A percentile compares a stretch with the other conserved stretches of the same genome.
These are phyloP conservation scores for Etia nguti DNA, from an alignment of 2,113 vertebrate species.

Conservation along the genomic window DNA sequence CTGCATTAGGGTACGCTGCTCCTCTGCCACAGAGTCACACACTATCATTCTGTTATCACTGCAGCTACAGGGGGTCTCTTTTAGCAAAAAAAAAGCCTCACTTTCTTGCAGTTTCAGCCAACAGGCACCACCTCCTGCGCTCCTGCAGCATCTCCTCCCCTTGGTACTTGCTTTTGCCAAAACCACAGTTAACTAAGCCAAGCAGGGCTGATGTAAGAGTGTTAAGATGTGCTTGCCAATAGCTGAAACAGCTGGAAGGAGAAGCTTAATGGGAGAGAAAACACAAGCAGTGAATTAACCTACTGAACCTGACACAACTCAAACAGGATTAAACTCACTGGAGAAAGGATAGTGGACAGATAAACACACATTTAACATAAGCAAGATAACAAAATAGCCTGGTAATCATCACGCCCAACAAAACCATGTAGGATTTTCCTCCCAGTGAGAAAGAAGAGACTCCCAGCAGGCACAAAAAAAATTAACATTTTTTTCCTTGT, in stretches of 20 bases:
- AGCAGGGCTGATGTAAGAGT: slow-evolving; percentile 20
- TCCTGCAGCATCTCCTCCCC: slow-evolving; percentile 26
- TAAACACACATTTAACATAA: background rate
- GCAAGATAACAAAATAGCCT: background rate
- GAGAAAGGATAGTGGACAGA: background rate
- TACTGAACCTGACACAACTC: slow-evolving; percentile 14
- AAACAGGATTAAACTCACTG: slow-evolving; percentile 13
- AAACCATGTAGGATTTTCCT: background rate
- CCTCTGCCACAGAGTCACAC: slow-evolving; percentile 21
- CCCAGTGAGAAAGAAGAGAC: background rate
- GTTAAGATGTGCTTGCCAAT: slow-evolving; percentile 14
- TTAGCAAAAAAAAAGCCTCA: background rate
- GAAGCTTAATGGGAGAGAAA: slow-evolving; percentile 38
- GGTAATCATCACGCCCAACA: background rate
- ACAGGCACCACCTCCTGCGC: slow-evolving; percentile 4
- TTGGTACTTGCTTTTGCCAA: background rate
- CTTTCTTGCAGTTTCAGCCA: slow-evolving; percentile 32
- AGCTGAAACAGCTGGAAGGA: slow-evolving; percentile 45
- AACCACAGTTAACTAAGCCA: slow-evolving; percentile 26
- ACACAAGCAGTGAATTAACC: slow-evolving; percentile 41
- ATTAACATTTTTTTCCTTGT: slow-evolving; percentile 50
- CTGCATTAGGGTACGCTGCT: slow-evolving; percentile 29
- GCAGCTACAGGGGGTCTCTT: slow-evolving; percentile 52
- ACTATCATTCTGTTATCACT: slow-evolving; percentile 57
- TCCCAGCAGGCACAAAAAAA: slow-evolving; percentile 48